Percentiles rank a stretch among this genome's conserved stretches.
phyloP scores from a whole-genome alignment of 2,888 invertebrate genomes.

The Rhingia campestris region DNA sequence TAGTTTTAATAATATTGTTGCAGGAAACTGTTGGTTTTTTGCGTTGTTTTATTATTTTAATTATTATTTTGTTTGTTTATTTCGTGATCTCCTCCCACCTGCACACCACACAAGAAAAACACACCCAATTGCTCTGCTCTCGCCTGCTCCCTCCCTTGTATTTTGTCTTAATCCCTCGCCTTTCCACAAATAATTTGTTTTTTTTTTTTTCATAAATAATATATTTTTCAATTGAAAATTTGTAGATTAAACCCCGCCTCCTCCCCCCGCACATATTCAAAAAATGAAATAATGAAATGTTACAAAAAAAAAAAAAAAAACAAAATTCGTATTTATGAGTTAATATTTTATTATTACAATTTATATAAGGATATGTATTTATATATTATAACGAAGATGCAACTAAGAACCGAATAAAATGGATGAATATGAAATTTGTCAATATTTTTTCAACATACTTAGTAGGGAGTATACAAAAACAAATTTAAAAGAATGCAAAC shows the following conservation, averaged over 20 bases:
- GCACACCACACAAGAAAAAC: no score
- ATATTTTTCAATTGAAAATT: conserved; percentile 42
- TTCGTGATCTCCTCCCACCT: conserved; percentile 56
- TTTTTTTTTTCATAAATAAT: background rate
- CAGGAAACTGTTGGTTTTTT: conserved; percentile 65
- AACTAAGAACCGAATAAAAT: conserved; percentile 69
- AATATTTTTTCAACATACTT: conserved; percentile 51
- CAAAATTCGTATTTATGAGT: conserved; percentile 70
- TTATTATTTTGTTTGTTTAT: conserved; percentile 26
- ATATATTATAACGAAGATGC: conserved; percentile 66
- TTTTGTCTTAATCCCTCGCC: conserved; percentile 3
- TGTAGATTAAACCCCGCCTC: conserved; percentile 27
- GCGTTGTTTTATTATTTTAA: conserved; percentile 57
- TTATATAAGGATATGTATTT: conserved; percentile 71
- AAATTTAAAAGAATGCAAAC: background rate
- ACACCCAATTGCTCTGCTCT: conserved; percentile 40
- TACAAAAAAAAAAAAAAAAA: conserved; percentile 39
- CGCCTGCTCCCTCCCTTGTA: conserved; percentile 17
- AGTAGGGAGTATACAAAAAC: conserved; percentile 22
- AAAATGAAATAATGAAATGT: conserved; percentile 28
- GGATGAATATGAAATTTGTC: conserved; percentile 50
- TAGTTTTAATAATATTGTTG: conserved; percentile 65
- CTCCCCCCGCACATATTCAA: background rate
- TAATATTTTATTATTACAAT: conserved; percentile 73
- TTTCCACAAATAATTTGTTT: background rate